Percentiles rank a stretch among this genome's conserved stretches.
Conservation (phyloP, 2,113 vertebrate genomes). For the Neodontobutis hainanensis region DNA sequence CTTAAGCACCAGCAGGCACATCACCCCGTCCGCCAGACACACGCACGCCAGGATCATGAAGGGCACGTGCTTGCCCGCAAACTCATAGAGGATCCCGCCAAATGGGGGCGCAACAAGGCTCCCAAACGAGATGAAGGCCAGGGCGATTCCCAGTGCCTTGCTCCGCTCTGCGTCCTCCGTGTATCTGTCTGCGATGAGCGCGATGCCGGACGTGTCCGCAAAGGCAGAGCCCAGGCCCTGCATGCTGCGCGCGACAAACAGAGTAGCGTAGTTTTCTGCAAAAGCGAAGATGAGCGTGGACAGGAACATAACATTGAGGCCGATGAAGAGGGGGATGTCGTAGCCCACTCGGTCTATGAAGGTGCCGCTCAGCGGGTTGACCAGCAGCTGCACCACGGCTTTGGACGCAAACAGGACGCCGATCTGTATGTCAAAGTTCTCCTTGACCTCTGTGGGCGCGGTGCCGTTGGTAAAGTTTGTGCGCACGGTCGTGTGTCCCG, state of each 20-base stretch:
- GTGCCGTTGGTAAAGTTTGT: conserved; percentile 72
- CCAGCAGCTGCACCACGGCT: conserved; percentile 92
- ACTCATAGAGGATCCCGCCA: conserved; percentile 89
- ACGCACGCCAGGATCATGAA: conserved; percentile 90
- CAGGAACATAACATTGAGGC: conserved; percentile 90
- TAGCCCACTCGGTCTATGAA: conserved; percentile 97
- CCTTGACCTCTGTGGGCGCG: conserved; percentile 54
- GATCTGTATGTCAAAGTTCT: conserved; percentile 93
- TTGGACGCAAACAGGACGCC: conserved; percentile 97
- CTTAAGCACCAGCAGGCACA: conserved; percentile 86
- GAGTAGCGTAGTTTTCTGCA: conserved; percentile 89
- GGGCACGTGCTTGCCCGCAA: conserved; percentile 87
- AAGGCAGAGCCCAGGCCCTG: conserved; percentile 97
- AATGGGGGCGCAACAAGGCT: conserved; percentile 95
- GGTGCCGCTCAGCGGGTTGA: conserved; percentile 93
- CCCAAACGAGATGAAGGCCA: conserved; percentile 98
- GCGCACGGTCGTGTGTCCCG: conserved; percentile 43
- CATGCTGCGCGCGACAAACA: conserved; percentile 92
- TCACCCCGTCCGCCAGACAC: conserved; percentile 85
- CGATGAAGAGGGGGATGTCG: conserved; percentile 91
- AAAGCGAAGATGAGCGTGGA: conserved; percentile 93
- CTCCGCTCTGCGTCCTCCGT: conserved; percentile 89
- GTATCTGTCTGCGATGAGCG: conserved; percentile 93
- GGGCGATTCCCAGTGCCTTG: conserved; percentile 89
- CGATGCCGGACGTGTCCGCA: conserved; percentile 94